phyloP scores from a whole-genome alignment of 2,888 invertebrate genomes.

The Steinernema carpocapsae region DNA sequence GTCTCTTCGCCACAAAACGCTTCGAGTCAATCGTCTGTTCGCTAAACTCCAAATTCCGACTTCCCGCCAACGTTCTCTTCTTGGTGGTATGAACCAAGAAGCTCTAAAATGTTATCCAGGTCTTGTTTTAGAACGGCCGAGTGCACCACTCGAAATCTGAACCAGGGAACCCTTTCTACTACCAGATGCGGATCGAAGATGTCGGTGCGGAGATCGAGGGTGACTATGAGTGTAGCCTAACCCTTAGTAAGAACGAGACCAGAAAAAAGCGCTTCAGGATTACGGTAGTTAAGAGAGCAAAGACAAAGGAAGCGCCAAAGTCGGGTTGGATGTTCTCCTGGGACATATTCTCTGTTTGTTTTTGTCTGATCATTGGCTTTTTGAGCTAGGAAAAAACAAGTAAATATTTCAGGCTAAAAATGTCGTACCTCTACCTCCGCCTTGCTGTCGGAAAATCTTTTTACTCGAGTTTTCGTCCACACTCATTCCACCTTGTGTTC shows the following conservation, averaged over 20 bases:
- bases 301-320: not conserved
- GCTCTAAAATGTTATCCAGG: not conserved
- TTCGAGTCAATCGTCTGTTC: conserved; percentile 19
- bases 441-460: too few relatives aligned
- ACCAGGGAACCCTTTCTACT: not conserved
- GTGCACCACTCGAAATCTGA: not conserved
- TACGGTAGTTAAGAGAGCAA: not conserved
- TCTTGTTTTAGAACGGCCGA: not conserved
- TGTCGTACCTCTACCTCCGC: too few relatives aligned
- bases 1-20: conserved; percentile 9
- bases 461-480: too few relatives aligned
- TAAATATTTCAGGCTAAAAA: too few relatives aligned
- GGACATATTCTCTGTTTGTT: not conserved
- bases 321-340: too few relatives aligned
- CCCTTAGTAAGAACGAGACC: conserved; percentile 6
- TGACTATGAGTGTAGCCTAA: not conserved
- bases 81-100: too few relatives aligned
- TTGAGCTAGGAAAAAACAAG: too few relatives aligned
- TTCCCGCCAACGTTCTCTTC: conserved; percentile 4
- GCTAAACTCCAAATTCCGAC: not conserved
- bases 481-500: too few relatives aligned
- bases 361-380: not conserved
- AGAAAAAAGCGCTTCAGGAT: not conserved
- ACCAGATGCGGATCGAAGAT: conserved; percentile 2
- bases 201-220: conserved; percentile 7